Conservation (phyloP, 2,888 invertebrate species). For the Allolobophora icterica region DNA sequence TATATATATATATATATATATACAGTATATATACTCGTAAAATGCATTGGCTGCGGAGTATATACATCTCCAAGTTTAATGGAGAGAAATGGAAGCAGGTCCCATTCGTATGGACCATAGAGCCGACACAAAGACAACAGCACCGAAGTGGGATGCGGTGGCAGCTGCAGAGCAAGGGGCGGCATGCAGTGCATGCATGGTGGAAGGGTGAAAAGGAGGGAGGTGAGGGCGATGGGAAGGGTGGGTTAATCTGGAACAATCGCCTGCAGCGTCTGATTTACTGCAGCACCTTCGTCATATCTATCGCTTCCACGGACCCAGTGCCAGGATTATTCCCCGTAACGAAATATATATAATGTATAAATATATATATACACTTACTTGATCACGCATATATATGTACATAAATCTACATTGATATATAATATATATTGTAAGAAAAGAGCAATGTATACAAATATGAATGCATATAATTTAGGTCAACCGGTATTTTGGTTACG, state of each 20-base stretch:
- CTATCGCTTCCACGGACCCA: background rate
- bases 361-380: background rate
- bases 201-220: background rate
- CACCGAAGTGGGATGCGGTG: background rate
- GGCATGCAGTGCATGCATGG: no score
- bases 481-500: no score
- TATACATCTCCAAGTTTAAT: slow-evolving; percentile 17
- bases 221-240: background rate
- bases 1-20: background rate
- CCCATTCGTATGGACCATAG: background rate
- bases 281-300: background rate
- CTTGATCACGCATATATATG: no score
- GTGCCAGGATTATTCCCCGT: background rate
- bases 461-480: no score
- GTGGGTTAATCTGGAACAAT: slow-evolving; percentile 2
- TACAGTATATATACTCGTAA: background rate
- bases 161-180: no score
- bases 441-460: no score
- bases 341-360: background rate
- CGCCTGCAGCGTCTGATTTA: background rate
- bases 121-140: background rate
- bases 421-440: no score
- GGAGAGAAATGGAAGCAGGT: background rate
- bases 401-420: no score
- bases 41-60: background rate